Conservation (phyloP, 2,113 vertebrate species). For the Rhinopithecus roxellana region DNA sequence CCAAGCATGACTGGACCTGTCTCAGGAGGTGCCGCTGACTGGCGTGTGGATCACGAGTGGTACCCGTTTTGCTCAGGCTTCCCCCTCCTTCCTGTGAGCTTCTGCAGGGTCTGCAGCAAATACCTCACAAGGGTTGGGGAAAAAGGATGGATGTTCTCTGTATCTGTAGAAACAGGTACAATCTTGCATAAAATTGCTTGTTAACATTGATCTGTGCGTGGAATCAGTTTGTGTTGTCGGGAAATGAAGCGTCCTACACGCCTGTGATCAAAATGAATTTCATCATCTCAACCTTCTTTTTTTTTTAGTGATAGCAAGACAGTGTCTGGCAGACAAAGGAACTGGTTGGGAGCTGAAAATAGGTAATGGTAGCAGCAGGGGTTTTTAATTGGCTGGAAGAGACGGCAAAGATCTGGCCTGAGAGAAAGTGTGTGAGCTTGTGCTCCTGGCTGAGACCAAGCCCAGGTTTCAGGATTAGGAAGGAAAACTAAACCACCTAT, state of each 20-base stretch:
- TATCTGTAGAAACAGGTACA: conserved; percentile 30
- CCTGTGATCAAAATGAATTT: conserved; percentile 55
- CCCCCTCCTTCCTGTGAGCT: background rate
- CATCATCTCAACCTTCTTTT: background rate
- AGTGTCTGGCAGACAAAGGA: conserved; percentile 61
- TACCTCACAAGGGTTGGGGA: background rate
- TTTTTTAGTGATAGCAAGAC: conserved; percentile 17
- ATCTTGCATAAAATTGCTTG: conserved; percentile 35
- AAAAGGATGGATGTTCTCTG: background rate
- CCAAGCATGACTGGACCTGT: background rate
- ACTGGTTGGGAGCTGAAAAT: conserved; percentile 35
- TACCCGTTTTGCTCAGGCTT: background rate
- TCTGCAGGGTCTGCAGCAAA: background rate
- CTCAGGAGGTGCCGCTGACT: background rate
- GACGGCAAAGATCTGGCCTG: background rate
- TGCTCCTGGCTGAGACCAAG: background rate
- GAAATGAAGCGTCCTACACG: background rate
- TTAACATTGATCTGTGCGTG: background rate
- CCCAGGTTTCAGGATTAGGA: background rate
- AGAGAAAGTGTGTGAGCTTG: background rate
- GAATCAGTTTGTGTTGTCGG: background rate
- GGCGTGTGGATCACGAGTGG: background rate
- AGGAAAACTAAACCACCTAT: background rate
- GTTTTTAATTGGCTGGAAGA: conserved; percentile 22
- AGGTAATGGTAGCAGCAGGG: background rate